phyloP scores from a whole-genome alignment of 2,888 invertebrate genomes.

The Chrysopilus asiliformis region DNA sequence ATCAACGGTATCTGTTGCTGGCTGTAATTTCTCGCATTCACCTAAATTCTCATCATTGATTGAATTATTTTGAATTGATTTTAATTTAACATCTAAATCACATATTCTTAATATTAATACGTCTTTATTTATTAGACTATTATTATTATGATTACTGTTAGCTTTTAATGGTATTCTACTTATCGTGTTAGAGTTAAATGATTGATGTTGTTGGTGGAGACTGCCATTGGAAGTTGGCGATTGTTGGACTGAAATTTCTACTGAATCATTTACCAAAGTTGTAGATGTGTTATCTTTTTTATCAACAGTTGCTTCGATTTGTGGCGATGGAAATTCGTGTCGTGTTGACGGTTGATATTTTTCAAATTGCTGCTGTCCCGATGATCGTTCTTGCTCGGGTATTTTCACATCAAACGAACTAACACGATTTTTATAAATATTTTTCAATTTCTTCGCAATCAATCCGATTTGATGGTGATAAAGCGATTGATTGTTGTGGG shows the following conservation, averaged over 20 bases:
- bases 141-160: slow-evolving; percentile 11
- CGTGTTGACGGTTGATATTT: not conserved
- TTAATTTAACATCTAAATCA: slow-evolving; percentile 15
- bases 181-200: slow-evolving; percentile 4
- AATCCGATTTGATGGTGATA: slow-evolving; percentile 9
- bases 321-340: slow-evolving; percentile 3
- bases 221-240: not conserved
- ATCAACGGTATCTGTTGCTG: not conserved
- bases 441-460: slow-evolving; percentile 14
- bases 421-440: slow-evolving; percentile 13
- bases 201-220: slow-evolving; percentile 4
- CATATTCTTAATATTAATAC: slow-evolving; percentile 16
- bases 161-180: slow-evolving; percentile 10
- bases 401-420: slow-evolving; percentile 5
- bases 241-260: not conserved
- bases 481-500: slow-evolving; percentile 6
- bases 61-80: slow-evolving; percentile 5
- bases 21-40: not conserved
- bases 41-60: not conserved
- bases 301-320: not conserved
- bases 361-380: slow-evolving; percentile 1
- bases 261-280: not conserved
- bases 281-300: not conserved
- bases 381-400: not conserved
- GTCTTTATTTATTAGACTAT: slow-evolving; percentile 12